phyloP scores from a whole-genome alignment of 2,113 vertebrate species.

The Athene cunicularia region DNA sequence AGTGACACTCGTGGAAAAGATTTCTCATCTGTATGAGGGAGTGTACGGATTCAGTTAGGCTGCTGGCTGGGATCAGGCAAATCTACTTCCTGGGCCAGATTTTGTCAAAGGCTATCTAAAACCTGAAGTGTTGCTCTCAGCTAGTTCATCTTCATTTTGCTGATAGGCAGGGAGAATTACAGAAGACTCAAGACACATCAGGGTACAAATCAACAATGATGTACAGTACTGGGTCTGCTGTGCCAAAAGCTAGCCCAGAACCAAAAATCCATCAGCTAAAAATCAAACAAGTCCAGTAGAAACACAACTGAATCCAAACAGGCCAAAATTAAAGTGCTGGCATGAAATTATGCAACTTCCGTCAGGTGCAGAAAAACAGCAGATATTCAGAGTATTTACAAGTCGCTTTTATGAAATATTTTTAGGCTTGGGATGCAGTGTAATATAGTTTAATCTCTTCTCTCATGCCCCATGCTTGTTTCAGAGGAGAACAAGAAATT shows the following conservation, averaged over 20 bases:
- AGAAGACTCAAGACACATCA: neutral
- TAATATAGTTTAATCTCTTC: constrained; percentile 29
- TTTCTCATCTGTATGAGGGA: neutral
- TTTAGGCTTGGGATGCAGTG: neutral
- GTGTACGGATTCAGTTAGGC: neutral
- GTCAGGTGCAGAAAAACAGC: neutral
- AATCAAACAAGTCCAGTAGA: neutral
- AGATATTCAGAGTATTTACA: constrained; percentile 1
- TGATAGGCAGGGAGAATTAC: neutral
- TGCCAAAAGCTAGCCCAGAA: constrained; percentile 21
- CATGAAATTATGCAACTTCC: neutral
- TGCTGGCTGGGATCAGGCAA: neutral
- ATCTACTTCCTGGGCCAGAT: neutral
- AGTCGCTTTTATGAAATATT: neutral
- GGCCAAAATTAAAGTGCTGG: neutral
- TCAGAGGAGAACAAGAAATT: constrained; percentile 52
- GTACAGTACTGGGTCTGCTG: neutral
- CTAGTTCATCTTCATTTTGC: constrained; percentile 17
- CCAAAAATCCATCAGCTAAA: constrained; percentile 9
- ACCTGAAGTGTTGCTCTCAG: neutral
- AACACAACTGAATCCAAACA: neutral
- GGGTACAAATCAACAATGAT: neutral
- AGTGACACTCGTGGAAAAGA: neutral
- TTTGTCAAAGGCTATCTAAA: neutral
- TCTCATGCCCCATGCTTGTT: constrained; percentile 19